phyloP scores from a whole-genome alignment of 2,888 invertebrate species.

The Oligia fasciuncula region DNA sequence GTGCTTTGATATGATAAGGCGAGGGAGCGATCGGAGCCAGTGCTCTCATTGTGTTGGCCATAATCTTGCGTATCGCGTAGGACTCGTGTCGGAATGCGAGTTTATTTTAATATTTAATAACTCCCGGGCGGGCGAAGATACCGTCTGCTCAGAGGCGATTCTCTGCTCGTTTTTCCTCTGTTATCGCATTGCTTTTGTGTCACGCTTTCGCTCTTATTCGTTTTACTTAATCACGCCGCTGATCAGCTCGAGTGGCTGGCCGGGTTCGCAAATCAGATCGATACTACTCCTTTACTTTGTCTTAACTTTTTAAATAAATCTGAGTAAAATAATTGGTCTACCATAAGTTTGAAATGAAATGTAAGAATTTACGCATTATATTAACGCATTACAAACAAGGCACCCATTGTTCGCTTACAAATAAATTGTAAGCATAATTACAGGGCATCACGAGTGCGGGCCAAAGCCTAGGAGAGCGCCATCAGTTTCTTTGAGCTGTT shows the following conservation, averaged over 20 bases:
- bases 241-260: constrained; percentile 80
- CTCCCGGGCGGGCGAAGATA: constrained; percentile 86
- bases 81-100: constrained; percentile 89
- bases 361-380: constrained; percentile 33
- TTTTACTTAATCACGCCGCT: constrained; percentile 84
- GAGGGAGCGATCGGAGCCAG: constrained; percentile 82
- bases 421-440: constrained; percentile 85
- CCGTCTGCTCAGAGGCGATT: constrained; percentile 86
- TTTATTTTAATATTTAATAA: constrained; percentile 90
- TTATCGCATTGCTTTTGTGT: constrained; percentile 88
- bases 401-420: constrained; percentile 74
- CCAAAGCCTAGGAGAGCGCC: constrained; percentile 78
- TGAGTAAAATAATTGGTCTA: constrained; percentile 16
- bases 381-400: constrained; percentile 69
- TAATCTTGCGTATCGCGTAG: constrained; percentile 88
- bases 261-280: constrained; percentile 76
- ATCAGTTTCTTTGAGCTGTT: constrained; percentile 85
- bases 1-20: constrained; percentile 87
- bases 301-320: constrained; percentile 41
- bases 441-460: constrained; percentile 78
- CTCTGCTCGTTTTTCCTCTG: constrained; percentile 86
- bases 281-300: constrained; percentile 59
- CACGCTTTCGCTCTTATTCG: constrained; percentile 86
- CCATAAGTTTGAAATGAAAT: constrained; percentile 20
- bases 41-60: constrained; percentile 88